phyloP scores from a whole-genome alignment of 53 echinoderm and acorn worm species.

The Zoroaster sp. region DNA sequence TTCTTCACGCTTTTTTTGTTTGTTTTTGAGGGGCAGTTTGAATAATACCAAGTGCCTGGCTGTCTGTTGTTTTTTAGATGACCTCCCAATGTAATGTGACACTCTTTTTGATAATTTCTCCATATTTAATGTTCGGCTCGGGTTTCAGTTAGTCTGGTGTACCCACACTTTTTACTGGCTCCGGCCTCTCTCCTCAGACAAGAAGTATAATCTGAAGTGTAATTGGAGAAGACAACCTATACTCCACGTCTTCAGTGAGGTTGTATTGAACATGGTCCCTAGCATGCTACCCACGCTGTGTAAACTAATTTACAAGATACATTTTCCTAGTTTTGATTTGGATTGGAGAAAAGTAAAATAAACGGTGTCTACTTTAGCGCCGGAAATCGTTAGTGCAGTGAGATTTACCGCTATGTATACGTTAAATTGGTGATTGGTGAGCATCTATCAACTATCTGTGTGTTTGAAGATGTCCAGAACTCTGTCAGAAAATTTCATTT shows the following conservation, averaged over 20 bases:
- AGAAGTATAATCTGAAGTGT: not conserved
- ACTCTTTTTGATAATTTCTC: slow-evolving; percentile 16
- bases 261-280: not conserved
- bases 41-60: not conserved
- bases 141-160: slow-evolving; percentile 5
- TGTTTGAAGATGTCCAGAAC: not conserved
- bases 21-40: not conserved
- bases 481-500: too few relatives aligned
- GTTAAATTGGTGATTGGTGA: not conserved
- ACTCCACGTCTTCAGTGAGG: not conserved
- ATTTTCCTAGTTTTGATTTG: not conserved
- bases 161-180: not conserved
- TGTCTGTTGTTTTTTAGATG: not conserved
- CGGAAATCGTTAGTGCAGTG: not conserved
- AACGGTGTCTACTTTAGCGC: not conserved
- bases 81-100: slow-evolving; percentile 8
- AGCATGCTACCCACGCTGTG: not conserved
- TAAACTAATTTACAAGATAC: not conserved
- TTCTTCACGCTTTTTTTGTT: not conserved
- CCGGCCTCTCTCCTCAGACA: not conserved
- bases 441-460: not conserved
- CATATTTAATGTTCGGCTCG: slow-evolving; percentile 23
- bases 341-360: not conserved
- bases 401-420: not conserved
- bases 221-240: not conserved